Base-by-base conservation (phyloP, 2,797 vertebrate species). In the Halcyon smyrnensis region DNA sequence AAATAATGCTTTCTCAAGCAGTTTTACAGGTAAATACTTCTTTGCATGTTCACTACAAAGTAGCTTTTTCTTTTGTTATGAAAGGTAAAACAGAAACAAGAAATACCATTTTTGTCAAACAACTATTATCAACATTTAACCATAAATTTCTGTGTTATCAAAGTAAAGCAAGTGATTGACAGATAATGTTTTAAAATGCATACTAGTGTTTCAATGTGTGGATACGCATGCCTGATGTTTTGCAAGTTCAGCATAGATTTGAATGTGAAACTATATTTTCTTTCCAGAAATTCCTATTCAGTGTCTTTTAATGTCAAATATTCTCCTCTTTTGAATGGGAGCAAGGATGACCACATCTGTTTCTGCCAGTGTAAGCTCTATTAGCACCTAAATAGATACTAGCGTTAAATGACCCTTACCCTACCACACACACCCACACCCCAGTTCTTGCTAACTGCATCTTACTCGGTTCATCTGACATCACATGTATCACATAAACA, bases 391-490 rank as follows among this genome's bases (percentile, higher is more conserved):
- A 75, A 63, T 28, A 79, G 84, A 78, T 13, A 8, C 5, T 56
- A 27, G 3, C 25, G 53, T 56, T 71, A 83, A 48, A 59, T 77
- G 20, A 23, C 16, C 12, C 6, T 32, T 36, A 19, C 7, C 14
- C 3, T 7, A 0, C 6, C 16, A 6, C 25, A n/a, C 28, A n/a
- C 16, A 21, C 5, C 2, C 27, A 46, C 27, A 19, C 7, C 6
- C 43, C 16, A 19, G 10, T 41, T 83, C 17, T 77, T 62, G 32
- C 25, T 88, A 21, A 13, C 51, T 88, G 37, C 12, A 59, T 51
- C 45, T 84, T 83, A 6, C 37, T 45, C 4, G 19, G 36, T 82
- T 89, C 30, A 36, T 48, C 53, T 79, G 62, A 68, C 57, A 62
- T 68, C 37, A 53, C 45, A 39, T 32, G 13, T 62, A 60, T 41